A percentile compares a stretch with the other conserved stretches of the same genome.
Conservation (phyloP, 2,797 vertebrate species). For the Hylomyscus alleni region DNA sequence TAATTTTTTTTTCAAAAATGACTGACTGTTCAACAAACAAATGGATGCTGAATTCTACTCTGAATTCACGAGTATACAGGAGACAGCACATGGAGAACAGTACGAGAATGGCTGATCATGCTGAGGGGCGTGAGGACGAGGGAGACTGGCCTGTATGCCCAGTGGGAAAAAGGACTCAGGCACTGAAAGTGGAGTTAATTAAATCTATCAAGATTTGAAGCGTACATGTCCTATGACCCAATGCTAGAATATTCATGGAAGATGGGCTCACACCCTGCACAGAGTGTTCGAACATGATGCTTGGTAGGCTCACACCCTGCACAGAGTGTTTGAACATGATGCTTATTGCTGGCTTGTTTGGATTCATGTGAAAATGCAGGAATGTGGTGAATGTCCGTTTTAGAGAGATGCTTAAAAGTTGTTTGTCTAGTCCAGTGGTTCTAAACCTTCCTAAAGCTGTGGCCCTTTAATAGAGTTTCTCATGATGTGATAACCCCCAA, state of each 20-base stretch:
- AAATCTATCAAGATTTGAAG: background rate
- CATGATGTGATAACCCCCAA: background rate
- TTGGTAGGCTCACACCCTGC: too few relatives aligned
- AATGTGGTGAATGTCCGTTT: background rate
- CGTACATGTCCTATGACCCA: background rate
- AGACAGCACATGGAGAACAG: background rate
- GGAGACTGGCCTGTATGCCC: too few relatives aligned
- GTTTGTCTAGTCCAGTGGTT: background rate
- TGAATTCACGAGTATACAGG: background rate
- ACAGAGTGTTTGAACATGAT: background rate
- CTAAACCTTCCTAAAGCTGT: background rate
- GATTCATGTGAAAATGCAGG: background rate
- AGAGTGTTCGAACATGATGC: background rate
- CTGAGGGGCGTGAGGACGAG: background rate
- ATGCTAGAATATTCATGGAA: background rate
- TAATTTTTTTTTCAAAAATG: too few relatives aligned
- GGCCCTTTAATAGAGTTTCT: background rate
- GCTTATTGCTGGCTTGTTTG: background rate
- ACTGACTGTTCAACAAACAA: background rate
- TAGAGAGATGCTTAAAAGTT: background rate
- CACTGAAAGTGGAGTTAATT: background rate
- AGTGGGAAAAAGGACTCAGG: background rate
- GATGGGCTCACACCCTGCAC: background rate
- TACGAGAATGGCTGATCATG: background rate
- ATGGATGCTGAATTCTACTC: background rate